Evolutionary conservation across 53 echinoderm and acorn worm species (phyloP), one percentile per base, ranked within the genome.

Genomic region (Actinopyga echinites): DNA sequence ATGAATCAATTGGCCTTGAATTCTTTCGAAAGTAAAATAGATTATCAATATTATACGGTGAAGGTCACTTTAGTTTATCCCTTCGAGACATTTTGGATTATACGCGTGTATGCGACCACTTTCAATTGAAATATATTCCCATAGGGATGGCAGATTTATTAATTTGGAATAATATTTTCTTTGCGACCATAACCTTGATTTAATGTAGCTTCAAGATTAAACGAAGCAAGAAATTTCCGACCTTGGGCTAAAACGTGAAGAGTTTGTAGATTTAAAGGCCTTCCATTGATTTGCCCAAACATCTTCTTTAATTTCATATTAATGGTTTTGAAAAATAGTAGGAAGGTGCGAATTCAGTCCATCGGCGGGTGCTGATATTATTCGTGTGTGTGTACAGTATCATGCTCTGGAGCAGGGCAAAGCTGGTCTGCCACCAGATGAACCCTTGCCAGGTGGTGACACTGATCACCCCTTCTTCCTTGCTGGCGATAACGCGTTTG

Each of bases 131-230:
- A 26, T 15, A 15, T 15, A 49, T 49, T 17, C 49, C 49, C 49
- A 49, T 49, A 49, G 49, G 49, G 49, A 49, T 49, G 35, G 44
- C 8, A 42, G 43, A 38, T 71, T 71, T 71, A 71, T 25, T 71
- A 71, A 71, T 71, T 71, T 71, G 44, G 44, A 71, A 71, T 71
- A 71, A 71, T 71, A 71, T 71, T 71, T 49, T 49, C 15, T 49
- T 49, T 49, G 49, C 49, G 49, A 49, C 17, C 49, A 49, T 49
- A 15, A 49, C 49, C 49, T 71, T 33, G 34, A 71, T 71, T 68
- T 30, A 30, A 63, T 71, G n/a, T 25, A 23, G 26, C 43, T 71
- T 24, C 43, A 71, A 40, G 71, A 13, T 71, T 42, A 71, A 71
- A 71, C 44, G 71, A 44, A 71, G 44, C 40, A 42, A n/a, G n/a